These are phyloP conservation scores for Aramus guarauna DNA, from an alignment of 2,113 vertebrate genomes.

Conservation along the genomic window DNA sequence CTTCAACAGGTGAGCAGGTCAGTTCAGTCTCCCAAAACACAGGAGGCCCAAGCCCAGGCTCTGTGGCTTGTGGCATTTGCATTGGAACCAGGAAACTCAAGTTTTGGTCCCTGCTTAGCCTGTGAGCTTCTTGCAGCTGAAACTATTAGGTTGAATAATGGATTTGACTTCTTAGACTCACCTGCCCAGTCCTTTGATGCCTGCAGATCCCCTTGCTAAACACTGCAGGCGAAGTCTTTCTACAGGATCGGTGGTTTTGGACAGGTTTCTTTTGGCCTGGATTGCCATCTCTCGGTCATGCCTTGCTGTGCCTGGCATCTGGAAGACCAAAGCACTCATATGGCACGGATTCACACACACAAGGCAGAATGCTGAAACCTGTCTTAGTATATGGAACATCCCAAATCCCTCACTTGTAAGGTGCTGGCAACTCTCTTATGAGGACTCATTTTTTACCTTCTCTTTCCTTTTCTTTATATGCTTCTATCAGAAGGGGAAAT, in stretches of 20 bases:
- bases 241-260: conserved; percentile 74
- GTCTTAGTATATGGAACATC: background rate
- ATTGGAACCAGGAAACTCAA: background rate
- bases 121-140: background rate
- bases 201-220: conserved; percentile 84
- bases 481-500: background rate
- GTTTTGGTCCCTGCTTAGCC: background rate
- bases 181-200: conserved; percentile 93
- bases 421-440: background rate
- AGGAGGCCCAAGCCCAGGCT: background rate
- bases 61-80: background rate
- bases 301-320: conserved; percentile 89
- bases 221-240: conserved; percentile 88
- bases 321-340: background rate
- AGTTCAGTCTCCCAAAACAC: background rate
- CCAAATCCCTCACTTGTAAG: background rate
- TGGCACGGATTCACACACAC: background rate
- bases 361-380: background rate
- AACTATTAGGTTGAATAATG: background rate
- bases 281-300: conserved; percentile 87
- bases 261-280: conserved; percentile 78
- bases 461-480: background rate
- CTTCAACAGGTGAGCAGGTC: background rate
- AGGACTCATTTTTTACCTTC: background rate
- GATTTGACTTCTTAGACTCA: conserved; percentile 40